phyloP scores from a whole-genome alignment of 2,888 invertebrate genomes.

The Tipula helvola region DNA sequence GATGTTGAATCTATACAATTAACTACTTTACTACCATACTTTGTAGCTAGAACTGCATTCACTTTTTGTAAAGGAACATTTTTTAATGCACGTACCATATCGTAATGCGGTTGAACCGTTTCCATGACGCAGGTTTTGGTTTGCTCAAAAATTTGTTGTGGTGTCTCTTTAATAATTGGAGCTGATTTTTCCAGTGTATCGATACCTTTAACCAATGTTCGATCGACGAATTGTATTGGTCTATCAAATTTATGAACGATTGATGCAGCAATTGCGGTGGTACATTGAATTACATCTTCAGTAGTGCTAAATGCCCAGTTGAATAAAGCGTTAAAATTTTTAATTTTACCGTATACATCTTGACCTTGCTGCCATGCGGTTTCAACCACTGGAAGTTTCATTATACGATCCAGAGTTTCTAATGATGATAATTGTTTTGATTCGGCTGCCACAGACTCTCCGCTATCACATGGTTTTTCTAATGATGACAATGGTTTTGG shows the following conservation, averaged over 20 bases:
- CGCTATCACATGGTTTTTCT: too few relatives aligned
- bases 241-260: constrained; percentile 43
- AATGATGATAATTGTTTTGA: constrained; percentile 15
- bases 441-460: too few relatives aligned
- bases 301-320: too few relatives aligned
- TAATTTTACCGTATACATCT: too few relatives aligned
- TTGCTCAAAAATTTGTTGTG: constrained; percentile 43
- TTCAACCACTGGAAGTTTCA: too few relatives aligned
- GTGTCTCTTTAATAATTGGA: constrained; percentile 53
- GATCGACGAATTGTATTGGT: constrained; percentile 45
- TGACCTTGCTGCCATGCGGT: too few relatives aligned
- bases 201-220: too few relatives aligned
- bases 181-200: constrained; percentile 41
- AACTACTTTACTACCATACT: not conserved
- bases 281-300: too few relatives aligned
- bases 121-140: constrained; percentile 29
- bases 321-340: too few relatives aligned
- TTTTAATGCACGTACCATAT: not conserved
- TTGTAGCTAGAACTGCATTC: not conserved
- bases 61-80: not conserved
- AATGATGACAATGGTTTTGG: too few relatives aligned
- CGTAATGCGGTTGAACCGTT: not conserved
- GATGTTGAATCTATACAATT: not conserved
- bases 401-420: too few relatives aligned
- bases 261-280: constrained; percentile 41